These are phyloP conservation scores for Knipowitschia caucasica DNA, from an alignment of 2,797 vertebrate genomes.

Conservation along the genomic window DNA sequence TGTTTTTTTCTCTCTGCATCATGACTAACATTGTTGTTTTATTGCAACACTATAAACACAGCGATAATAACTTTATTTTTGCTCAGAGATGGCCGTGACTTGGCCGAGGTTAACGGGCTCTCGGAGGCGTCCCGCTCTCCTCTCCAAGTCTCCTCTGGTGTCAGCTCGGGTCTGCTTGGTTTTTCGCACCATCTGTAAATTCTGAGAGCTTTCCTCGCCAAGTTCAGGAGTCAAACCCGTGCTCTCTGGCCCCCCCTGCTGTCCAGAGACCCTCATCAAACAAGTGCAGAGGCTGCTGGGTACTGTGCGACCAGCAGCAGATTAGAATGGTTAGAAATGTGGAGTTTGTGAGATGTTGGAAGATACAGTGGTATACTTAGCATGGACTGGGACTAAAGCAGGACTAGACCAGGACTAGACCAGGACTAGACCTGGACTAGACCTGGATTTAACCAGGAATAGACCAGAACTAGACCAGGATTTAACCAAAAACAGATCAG, in stretches of 20 bases:
- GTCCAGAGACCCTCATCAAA: neutral
- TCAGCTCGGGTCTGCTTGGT: slow-evolving; percentile 1
- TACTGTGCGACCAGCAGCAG: neutral
- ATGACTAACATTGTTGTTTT: too few relatives aligned
- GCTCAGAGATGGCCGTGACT: neutral
- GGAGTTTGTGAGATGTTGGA: too few relatives aligned
- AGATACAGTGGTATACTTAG: too few relatives aligned
- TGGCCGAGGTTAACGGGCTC: neutral
- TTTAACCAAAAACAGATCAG: too few relatives aligned
- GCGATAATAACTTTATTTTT: neutral
- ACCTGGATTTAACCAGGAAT: too few relatives aligned
- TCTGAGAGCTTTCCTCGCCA: neutral
- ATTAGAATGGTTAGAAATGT: too few relatives aligned
- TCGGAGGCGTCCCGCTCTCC: neutral
- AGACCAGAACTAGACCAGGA: too few relatives aligned
- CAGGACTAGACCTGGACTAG: too few relatives aligned
- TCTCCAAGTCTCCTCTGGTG: neutral
- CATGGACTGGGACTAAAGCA: too few relatives aligned
- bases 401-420: too few relatives aligned
- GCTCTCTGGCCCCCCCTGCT: neutral
- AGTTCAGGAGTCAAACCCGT: neutral
- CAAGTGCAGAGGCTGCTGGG: neutral
- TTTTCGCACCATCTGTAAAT: slow-evolving; percentile 3
- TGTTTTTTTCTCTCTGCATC: too few relatives aligned
- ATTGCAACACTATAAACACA: too few relatives aligned